These are phyloP conservation scores for Dexiosoma caninum DNA, from an alignment of 2,888 invertebrate species.

Conservation along the genomic window DNA sequence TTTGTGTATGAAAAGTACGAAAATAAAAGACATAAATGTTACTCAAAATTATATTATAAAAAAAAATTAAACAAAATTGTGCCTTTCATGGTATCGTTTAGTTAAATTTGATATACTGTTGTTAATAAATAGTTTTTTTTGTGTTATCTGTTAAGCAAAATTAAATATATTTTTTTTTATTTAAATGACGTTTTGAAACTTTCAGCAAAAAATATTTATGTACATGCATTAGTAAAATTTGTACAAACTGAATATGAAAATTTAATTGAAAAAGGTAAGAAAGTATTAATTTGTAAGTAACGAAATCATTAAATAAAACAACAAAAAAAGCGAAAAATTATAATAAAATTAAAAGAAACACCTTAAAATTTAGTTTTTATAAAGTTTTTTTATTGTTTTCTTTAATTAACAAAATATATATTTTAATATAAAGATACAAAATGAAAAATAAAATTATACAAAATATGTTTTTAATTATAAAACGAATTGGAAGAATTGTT, in stretches of 20 bases:
- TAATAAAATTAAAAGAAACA: conserved; percentile 26
- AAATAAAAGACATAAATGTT: background rate
- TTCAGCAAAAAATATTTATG: conserved; percentile 35
- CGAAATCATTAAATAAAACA: background rate
- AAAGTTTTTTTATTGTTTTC: background rate
- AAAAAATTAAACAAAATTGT: conserved; percentile 15
- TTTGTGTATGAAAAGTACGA: background rate
- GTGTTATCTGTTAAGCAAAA: background rate
- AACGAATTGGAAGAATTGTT: conserved; percentile 37
- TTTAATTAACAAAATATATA: conserved; percentile 27
- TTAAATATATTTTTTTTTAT: background rate
- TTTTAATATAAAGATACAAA: conserved; percentile 47
- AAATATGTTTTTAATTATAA: conserved; percentile 38
- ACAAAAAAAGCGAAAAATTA: conserved; percentile 13
- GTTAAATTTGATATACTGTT: conserved; percentile 55
- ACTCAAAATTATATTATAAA: background rate
- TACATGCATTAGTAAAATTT: conserved; percentile 65
- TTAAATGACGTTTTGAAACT: conserved; percentile 4
- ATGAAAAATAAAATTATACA: conserved; percentile 24
- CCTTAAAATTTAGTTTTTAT: background rate
- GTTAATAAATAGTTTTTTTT: background rate
- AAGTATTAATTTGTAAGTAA: conserved; percentile 34
- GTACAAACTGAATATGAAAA: conserved; percentile 31
- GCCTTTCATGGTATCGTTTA: conserved; percentile 65
- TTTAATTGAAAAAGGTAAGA: conserved; percentile 15